Evolutionary conservation across 2,113 vertebrate species (phyloP).

Genomic region (Anser brachyrhynchus): DNA sequence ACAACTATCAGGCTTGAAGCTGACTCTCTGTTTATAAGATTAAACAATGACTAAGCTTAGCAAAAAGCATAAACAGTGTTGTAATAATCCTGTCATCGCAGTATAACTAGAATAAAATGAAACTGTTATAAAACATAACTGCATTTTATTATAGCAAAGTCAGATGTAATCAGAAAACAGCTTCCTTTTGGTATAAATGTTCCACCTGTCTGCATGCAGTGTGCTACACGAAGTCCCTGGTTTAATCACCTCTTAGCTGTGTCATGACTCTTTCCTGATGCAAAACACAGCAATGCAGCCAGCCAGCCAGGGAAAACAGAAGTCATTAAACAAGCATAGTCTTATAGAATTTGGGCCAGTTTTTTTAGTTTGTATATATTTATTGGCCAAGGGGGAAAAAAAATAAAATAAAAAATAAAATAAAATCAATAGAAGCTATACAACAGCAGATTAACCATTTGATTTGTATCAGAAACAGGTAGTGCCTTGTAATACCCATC

Average conservation of each 20-base stretch:
- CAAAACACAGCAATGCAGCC: conserved; percentile 7
- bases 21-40: conserved; percentile 26
- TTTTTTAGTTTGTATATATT: neutral
- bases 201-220: neutral
- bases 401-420: neutral
- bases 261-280: neutral
- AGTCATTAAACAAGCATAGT: neutral
- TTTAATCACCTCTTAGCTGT: conserved; percentile 1
- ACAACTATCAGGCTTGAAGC: neutral
- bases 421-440: neutral
- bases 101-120: conserved; percentile 38
- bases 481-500: neutral
- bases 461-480: neutral
- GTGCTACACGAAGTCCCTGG: neutral
- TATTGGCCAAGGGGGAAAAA: neutral
- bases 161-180: neutral
- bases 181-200: conserved; percentile 11
- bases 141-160: conserved; percentile 19
- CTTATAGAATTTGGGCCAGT: neutral
- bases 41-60: conserved; percentile 58
- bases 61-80: conserved; percentile 14
- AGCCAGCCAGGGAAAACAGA: neutral
- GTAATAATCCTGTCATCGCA: conserved; percentile 34
- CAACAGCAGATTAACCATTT: neutral
- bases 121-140: conserved; percentile 25